These are phyloP conservation scores for Drymonia ruficornis DNA, from an alignment of 2,888 invertebrate species.

Conservation along the genomic window DNA sequence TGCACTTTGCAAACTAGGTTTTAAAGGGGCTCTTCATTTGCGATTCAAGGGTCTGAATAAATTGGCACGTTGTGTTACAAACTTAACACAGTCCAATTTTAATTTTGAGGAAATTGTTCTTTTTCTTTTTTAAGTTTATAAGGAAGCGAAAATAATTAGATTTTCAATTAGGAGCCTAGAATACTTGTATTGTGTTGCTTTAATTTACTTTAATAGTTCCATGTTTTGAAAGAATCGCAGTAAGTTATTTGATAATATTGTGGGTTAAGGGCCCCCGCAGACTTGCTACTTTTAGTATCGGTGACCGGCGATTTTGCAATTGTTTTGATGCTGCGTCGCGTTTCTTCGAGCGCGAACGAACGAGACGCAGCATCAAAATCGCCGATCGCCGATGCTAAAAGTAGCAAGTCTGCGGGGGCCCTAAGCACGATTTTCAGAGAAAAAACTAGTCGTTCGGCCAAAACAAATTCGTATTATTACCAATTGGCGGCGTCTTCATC, in stretches of 20 bases:
- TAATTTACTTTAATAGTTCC: not conserved
- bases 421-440: too few species aligned
- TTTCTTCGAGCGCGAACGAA: too few species aligned
- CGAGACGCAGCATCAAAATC: too few species aligned
- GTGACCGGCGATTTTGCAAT: too few species aligned
- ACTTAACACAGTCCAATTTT: slow-evolving; percentile 39
- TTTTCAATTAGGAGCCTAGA: slow-evolving; percentile 17
- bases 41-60: slow-evolving; percentile 32
- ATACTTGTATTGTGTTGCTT: not conserved
- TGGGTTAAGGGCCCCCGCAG: too few species aligned
- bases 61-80: slow-evolving; percentile 36
- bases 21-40: slow-evolving; percentile 27
- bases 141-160: slow-evolving; percentile 29
- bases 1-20: slow-evolving; percentile 18
- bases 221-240: not conserved
- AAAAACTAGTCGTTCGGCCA: not conserved
- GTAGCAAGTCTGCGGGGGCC: too few species aligned
- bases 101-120: slow-evolving; percentile 37
- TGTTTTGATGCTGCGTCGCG: too few species aligned
- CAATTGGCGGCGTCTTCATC: too few species aligned
- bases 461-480: not conserved
- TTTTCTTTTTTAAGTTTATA: slow-evolving; percentile 30
- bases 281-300: too few species aligned
- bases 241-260: not conserved
- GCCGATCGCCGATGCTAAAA: too few species aligned